These are phyloP conservation scores for Holacanthus passer DNA, from an alignment of 2,113 vertebrate genomes.

Conservation along the genomic window DNA sequence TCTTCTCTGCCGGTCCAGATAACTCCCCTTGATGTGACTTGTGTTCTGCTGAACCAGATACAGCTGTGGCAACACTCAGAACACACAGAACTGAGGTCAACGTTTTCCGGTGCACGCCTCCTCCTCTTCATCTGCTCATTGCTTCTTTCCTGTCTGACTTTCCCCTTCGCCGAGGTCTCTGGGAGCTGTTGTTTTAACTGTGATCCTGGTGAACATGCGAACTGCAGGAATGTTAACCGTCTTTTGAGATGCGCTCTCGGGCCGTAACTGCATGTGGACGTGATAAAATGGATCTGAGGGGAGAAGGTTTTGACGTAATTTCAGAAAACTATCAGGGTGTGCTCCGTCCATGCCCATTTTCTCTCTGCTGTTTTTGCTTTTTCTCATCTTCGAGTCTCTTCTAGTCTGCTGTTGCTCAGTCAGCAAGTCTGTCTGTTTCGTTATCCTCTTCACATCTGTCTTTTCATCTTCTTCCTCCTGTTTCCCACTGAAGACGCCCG, in stretches of 20 bases:
- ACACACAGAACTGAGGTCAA: conserved; percentile 62
- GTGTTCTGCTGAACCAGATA: conserved; percentile 65
- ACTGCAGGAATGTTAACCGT: conserved; percentile 56
- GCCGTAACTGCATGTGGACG: conserved; percentile 56
- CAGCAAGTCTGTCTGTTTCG: background rate
- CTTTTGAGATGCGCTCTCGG: conserved; percentile 44
- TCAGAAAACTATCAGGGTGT: conserved; percentile 48
- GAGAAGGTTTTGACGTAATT: conserved; percentile 27
- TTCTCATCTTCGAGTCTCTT: background rate
- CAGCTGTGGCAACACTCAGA: conserved; percentile 77
- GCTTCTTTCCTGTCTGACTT: conserved; percentile 29
- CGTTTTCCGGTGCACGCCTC: conserved; percentile 52
- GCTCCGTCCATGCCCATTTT: background rate
- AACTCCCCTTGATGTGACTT: conserved; percentile 58
- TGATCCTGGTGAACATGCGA: conserved; percentile 43
- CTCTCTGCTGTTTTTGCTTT: conserved; percentile 21
- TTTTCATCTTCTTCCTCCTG: conserved; percentile 26
- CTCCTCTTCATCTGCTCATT: conserved; percentile 27
- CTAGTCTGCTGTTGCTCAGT: conserved; percentile 13
- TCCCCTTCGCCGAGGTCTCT: conserved; percentile 24
- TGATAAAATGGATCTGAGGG: conserved; percentile 40
- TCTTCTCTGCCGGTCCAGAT: conserved; percentile 40
- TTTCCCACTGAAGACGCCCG: background rate
- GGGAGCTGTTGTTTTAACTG: conserved; percentile 20
- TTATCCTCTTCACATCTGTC: conserved; percentile 17